Base-by-base conservation (phyloP, 2,888 invertebrate genomes). In the Dorcus hopei region DNA sequence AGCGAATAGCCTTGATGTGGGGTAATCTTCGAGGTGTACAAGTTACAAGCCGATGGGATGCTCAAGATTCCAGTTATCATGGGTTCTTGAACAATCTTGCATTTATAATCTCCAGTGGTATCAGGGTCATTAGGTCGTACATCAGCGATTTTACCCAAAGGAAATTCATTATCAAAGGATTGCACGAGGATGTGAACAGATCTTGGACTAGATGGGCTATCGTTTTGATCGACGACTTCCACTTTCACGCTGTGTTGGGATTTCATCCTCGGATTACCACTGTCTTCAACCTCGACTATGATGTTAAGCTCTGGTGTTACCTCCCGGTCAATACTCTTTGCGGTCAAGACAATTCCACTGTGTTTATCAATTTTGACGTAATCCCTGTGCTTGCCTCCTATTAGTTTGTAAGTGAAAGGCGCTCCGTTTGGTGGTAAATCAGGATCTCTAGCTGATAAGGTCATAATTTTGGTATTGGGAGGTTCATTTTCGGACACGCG, bases 41-140 rank as follows among this genome's bases (percentile, higher is more conserved):
- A 82, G 72, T 91, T 88, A 75, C 97, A 97, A 43, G 86, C 89
- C 54, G 82, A 82, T 49, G 88, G 87, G 55, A 97, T 91, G 52
- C 81, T 85, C 11, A 92, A 80, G 42, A 88, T 78, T 0, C 85
- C 83, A 1, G 85, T 83, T 51, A 82, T 74, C 9, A 85, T 80
- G 67, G 80, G 85, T 73, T 78, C 85, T 77, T 81, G 87, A 68
- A 92, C 79, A 62, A 95, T 87, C 73, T 87, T 88, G 74, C 97
- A 97, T 70, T 84, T 87, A 73, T 96, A 97, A 71, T 93, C 90
- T 3, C 96, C 97, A 52, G 87, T 86, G n/a, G 86, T 85, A 75
- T 97, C 97, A 0, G 89, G 87, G 80, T 97, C 97, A 72, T 93
- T 90, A 0, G 97, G 97, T 77, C 90, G 91, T 0, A 97, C 91